These are phyloP conservation scores for Phengaris alcon DNA, from an alignment of 2,888 invertebrate species.

Conservation along the genomic window DNA sequence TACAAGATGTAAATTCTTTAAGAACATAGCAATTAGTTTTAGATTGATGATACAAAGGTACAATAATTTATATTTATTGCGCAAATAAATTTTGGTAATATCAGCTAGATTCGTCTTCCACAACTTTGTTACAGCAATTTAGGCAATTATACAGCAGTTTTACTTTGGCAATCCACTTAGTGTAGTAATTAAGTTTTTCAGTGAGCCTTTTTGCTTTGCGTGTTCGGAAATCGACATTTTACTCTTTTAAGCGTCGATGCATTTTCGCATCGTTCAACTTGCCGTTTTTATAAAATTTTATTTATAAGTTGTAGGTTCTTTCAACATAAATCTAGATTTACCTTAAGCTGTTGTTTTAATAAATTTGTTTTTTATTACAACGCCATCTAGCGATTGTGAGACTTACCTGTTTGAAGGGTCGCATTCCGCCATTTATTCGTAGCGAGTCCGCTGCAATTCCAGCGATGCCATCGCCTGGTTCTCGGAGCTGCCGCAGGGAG, in stretches of 20 bases:
- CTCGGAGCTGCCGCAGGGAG: conserved; percentile 90
- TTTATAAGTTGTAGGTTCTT: no score
- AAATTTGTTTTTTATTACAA: conserved; percentile 22
- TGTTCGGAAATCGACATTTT: conserved; percentile 33
- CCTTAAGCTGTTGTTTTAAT: no score
- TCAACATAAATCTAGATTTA: no score
- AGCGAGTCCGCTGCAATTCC: conserved; percentile 97
- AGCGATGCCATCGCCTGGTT: conserved; percentile 92
- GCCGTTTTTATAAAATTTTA: no score
- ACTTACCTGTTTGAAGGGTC: conserved; percentile 96
- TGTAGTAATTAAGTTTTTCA: conserved; percentile 50
- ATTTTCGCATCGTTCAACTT: not conserved
- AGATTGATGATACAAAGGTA: conserved; percentile 2
- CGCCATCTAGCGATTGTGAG: conserved; percentile 60
- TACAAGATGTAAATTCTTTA: not conserved
- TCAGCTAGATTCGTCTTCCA: conserved; percentile 11
- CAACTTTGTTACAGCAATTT: conserved; percentile 40
- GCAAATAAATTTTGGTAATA: conserved; percentile 15
- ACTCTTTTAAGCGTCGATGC: not conserved
- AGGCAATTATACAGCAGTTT: conserved; percentile 51
- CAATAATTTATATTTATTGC: conserved; percentile 16
- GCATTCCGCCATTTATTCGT: conserved; percentile 96
- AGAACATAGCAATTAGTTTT: conserved; percentile 1
- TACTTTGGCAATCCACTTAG: conserved; percentile 51
- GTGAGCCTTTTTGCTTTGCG: conserved; percentile 35